Evolutionary conservation across 2,888 invertebrate species (phyloP), one percentile per base, ranked within the genome.

Genomic region (Erebia palarica): DNA sequence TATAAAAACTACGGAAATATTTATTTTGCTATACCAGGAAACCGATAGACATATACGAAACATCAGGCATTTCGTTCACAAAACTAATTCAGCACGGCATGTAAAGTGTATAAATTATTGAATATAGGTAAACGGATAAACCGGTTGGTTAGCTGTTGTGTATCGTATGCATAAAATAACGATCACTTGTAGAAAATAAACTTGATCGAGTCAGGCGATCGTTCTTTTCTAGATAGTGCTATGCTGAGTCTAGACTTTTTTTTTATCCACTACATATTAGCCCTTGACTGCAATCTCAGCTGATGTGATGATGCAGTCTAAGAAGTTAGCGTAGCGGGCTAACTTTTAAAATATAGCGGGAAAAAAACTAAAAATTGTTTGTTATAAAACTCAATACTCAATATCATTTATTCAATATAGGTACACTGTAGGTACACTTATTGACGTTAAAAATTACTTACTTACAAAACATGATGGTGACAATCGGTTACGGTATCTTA

Each of bases 161-260:
- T 49, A 63, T 49, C 49, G 63, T 63, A 63, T 49, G 63, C 63
- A 63, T 63, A 63, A 63, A 63, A 63, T 63, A 63, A 63, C 49
- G 14, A 63, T 63, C 14, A 63, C 44, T 61, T 47, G 61, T 44
- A 16, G 16, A 47, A 63, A 63, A 63, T 49, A 63, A 63, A 63
- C 49, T 63, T 21, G 21, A 49, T 49, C 63, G 47, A 63, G 63
- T 63, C 63, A 63, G 63, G 63, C 63, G 49, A 63, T 63, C 36
- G 18, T 49, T 63, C 8, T 49, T 21, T 47, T 1, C 18, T 49
- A 49, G 49, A 63, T 63, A 49, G 9, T 49, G 63, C 21, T 21
- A 49, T 14, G 47, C 14, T 61, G 18, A 1, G 21, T 47, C 18
- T 47, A 47, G n/a, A n/a, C n/a, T n/a, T n/a, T n/a, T n/a, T n/a